phyloP scores from a whole-genome alignment of 2,113 vertebrate species.

The Corythoichthys haematopterus region DNA sequence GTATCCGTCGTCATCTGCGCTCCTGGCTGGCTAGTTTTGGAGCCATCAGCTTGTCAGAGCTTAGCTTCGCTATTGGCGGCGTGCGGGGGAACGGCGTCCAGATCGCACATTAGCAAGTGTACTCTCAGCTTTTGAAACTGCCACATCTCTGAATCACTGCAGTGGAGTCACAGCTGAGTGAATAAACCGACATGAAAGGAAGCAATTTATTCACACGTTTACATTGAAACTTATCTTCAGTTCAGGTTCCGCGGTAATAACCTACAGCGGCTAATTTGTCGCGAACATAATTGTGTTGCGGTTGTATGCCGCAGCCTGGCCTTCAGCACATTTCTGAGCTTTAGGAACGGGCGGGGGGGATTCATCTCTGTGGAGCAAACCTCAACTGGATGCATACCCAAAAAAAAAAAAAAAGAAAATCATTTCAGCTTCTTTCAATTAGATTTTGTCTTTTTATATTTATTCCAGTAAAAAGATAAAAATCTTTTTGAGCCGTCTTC shows the following conservation, averaged over 20 bases:
- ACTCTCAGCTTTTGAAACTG: constrained; percentile 21
- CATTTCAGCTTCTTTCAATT: not conserved
- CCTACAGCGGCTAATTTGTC: not conserved
- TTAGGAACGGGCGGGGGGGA: constrained; percentile 16
- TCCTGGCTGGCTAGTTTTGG: constrained; percentile 21
- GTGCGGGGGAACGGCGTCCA: not conserved
- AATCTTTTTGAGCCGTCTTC: constrained; percentile 6
- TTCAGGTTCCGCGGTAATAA: not conserved
- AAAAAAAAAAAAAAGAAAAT: not conserved
- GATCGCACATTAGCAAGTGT: constrained; percentile 36
- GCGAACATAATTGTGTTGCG: not conserved
- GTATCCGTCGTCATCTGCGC: constrained; percentile 12
- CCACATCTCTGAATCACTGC: constrained; percentile 33
- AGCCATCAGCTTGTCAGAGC: constrained; percentile 18
- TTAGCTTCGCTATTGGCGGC: constrained; percentile 12
- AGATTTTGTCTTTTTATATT: constrained; percentile 4
- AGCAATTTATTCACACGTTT: not conserved
- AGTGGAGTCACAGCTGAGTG: constrained; percentile 14
- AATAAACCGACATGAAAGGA: not conserved
- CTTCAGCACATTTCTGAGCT: constrained; percentile 11
- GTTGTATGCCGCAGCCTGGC: not conserved
- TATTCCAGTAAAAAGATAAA: constrained; percentile 3
- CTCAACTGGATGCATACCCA: not conserved
- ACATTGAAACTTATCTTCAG: not conserved
- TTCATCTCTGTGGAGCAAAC: constrained; percentile 10